Base-by-base conservation (phyloP, 2,113 vertebrate genomes). In the Microcebus tavaratra region DNA sequence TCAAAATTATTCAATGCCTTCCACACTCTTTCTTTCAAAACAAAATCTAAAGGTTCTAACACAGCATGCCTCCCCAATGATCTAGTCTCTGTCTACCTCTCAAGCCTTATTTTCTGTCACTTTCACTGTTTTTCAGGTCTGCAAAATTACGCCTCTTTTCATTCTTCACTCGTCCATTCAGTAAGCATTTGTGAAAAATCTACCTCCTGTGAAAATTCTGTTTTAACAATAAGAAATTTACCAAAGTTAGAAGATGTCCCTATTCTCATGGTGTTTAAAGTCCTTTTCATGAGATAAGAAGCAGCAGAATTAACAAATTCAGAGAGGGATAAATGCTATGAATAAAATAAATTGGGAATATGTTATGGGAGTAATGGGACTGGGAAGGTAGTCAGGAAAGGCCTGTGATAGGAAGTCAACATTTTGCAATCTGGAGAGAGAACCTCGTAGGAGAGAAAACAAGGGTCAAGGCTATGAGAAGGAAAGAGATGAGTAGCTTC, bases 71-170 rank as follows among this genome's bases (percentile, higher is more conserved):
- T 18, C 65, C 15, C 8, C 83, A 63, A 79, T 61, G 65, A 70
- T 9, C 70, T 78, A 10, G 14, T 57, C 18, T 83, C 42, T 76
- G 31, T 48, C 15, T 78, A 25, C 10, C 70, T 90, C 53, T 53
- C 48, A 57, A 86, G 13, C 10, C 57, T 57, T 70, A 45, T 86
- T 90, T 96, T 34, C 75, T 80, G 45, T 27, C 25, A 95, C 21
- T 83, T 70, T 53, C 57, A 72, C 29, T 83, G 23, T n/a, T 83
- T 93, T 89, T 94, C 88, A 91, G 20, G 15, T 79, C 88, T 91
- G n/a, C 4, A 72, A 67, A 96, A 82, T 55, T 36, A 95, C 7
- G 45, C 36, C 21, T 29, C 61, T 31, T 18, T 81, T 93, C 11
- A 50, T 76, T 72, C 18, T 70, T 84, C 34, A n/a, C 25, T 87